These are phyloP conservation scores for Protaetia brevitarsis DNA, from an alignment of 1,140 invertebrate genomes.

Conservation along the genomic window DNA sequence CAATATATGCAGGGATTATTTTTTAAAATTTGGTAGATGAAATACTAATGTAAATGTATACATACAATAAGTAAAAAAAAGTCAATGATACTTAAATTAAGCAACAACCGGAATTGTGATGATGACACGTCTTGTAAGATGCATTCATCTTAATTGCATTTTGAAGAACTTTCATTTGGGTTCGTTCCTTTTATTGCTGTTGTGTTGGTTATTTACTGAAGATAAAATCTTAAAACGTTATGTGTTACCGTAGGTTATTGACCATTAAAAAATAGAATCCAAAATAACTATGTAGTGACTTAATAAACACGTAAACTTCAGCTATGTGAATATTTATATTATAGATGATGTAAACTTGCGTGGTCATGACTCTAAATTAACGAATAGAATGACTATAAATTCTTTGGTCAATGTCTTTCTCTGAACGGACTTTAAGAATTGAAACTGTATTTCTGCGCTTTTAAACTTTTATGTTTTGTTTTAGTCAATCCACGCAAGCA, in stretches of 20 bases:
- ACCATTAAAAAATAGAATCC: neutral
- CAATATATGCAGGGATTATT: no score
- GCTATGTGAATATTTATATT: neutral
- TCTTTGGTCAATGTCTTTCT: neutral
- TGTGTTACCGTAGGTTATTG: neutral
- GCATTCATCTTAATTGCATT: no score
- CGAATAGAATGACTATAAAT: neutral
- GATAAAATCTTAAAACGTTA: neutral
- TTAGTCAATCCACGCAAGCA: no score
- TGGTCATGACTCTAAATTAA: slow-evolving; percentile 13
- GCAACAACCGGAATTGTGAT: no score
- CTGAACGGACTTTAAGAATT: neutral
- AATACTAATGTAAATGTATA: no score
- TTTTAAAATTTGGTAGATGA: no score
- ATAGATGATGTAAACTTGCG: neutral
- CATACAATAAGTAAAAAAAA: no score
- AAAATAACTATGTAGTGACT: neutral
- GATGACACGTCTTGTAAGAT: no score
- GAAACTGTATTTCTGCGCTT: neutral
- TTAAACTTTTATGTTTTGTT: no score
- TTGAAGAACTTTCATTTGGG: no score
- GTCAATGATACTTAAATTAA: no score
- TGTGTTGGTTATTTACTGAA: neutral
- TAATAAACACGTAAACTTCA: neutral
- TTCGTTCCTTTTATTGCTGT: no score